These are phyloP conservation scores for Philotrypesis tridentata DNA, from an alignment of 1,140 invertebrate genomes.

Conservation along the genomic window DNA sequence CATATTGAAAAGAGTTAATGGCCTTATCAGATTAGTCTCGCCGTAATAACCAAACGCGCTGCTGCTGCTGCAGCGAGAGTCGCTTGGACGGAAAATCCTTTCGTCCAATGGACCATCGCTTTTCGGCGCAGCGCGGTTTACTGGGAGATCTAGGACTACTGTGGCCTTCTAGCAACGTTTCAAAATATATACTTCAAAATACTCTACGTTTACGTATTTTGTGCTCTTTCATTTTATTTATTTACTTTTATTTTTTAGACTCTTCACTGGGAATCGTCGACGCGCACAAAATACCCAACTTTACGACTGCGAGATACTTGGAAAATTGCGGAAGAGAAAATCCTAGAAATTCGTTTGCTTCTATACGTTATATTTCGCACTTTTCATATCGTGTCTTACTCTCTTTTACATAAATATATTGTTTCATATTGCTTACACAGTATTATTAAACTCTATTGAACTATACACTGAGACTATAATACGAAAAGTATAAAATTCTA, in stretches of 20 bases:
- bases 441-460: background rate
- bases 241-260: background rate
- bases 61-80: conserved; percentile 7
- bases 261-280: background rate
- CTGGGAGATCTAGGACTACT: conserved; percentile 23
- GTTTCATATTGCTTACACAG: too few relatives aligned
- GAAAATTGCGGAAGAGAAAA: background rate
- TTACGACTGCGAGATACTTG: background rate
- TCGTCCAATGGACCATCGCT: conserved; percentile 15
- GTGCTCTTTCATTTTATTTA: background rate
- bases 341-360: conserved; percentile 4
- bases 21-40: conserved; percentile 48
- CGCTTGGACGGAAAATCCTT: background rate
- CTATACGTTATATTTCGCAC: too few relatives aligned
- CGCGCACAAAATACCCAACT: background rate
- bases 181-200: background rate
- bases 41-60: conserved; percentile 1
- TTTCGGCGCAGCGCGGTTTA: conserved; percentile 21
- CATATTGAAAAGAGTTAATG: conserved; percentile 68
- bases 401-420: too few relatives aligned
- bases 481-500: too few relatives aligned
- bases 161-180: conserved; percentile 35
- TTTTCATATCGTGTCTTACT: background rate
- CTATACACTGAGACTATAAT: background rate
- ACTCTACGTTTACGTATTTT: conserved; percentile 1